Evolutionary conservation across 53 echinoderm and acorn worm species (phyloP), one percentile per base, ranked within the genome.

Genomic region (Actinopyga echinites): DNA sequence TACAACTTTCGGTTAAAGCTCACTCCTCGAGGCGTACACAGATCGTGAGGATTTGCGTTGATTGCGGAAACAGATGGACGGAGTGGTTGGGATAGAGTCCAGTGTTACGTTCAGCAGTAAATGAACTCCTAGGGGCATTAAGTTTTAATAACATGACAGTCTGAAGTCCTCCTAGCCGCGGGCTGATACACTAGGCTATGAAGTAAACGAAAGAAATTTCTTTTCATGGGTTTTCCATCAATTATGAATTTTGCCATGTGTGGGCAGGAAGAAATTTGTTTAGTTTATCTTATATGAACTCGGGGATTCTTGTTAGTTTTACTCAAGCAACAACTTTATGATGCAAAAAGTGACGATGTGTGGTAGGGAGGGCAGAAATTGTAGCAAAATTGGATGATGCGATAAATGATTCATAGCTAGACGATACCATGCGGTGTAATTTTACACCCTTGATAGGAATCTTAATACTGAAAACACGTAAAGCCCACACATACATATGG

Each of bases 261-360:
- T 71, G 71, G 71, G 71, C 36, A 71, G 71, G 45, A 42, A 71
- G 43, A 71, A 71, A 71, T 71, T 71, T 71, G 71, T 71, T 71
- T 71, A 23, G 71, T 21, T 71, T 43, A 71, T 71, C 71, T 40
- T 25, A 40, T 71, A 19, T 43, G 44, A 71, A 71, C 42, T 38
- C 31, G 5, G 28, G 40, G 5, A 25, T 71, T 71, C 40, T 71
- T 40, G 71, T 71, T 25, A 42, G 24, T 8, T 40, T 42, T 38
- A n/a, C 28, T 34, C 37, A 28, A 66, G 33, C 40, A 42, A 13
- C 49, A 49, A 49, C 49, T 49, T 49, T 49, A 49, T 49, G 49
- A 49, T 49, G 49, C 17, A 17, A 49, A 49, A 49, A 49, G 49
- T 49, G 49, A 15, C 49, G 49, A 49, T 1, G 17, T 15, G 49